Evolutionary conservation across 2,888 invertebrate species (phyloP).

Genomic region (Drosophila anomalata): DNA sequence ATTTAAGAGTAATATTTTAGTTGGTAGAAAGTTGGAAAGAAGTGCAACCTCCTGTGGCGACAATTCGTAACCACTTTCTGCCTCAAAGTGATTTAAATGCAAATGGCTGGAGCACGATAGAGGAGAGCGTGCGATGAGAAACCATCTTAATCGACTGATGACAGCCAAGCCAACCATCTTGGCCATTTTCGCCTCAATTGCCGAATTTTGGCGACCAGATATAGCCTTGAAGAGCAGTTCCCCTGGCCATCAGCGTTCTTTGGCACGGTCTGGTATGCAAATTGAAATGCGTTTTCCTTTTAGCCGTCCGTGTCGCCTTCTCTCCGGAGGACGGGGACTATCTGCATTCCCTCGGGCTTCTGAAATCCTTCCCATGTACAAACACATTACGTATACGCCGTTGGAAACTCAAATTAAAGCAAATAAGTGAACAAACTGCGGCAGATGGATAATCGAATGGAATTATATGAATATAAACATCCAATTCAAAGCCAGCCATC

Average conservation of each 20-base stretch:
- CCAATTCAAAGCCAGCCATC: constrained; percentile 5
- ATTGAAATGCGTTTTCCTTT: constrained; percentile 67
- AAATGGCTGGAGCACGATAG: constrained; percentile 50
- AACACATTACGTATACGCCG: constrained; percentile 17
- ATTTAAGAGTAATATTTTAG: not conserved
- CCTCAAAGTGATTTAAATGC: constrained; percentile 67
- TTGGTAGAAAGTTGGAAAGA: not conserved
- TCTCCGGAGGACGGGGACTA: not conserved
- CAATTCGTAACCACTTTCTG: constrained; percentile 9
- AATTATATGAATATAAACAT: not conserved
- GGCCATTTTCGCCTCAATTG: constrained; percentile 28
- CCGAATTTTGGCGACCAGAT: constrained; percentile 38
- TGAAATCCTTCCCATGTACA: constrained; percentile 3
- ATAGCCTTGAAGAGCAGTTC: constrained; percentile 26
- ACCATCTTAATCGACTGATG: constrained; percentile 33
- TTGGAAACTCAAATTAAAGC: not conserved
- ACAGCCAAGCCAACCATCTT: constrained; percentile 17
- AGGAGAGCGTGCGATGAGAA: not conserved
- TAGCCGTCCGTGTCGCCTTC: not conserved
- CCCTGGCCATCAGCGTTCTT: constrained; percentile 31
- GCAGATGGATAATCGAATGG: constrained; percentile 1
- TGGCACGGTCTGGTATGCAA: constrained; percentile 60
- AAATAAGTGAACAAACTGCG: not conserved
- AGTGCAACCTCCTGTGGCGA: constrained; percentile 11
- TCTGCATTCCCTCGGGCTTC: constrained; percentile 2